Evolutionary conservation across 2,797 vertebrate genomes (phyloP).

Genomic region (Siniperca undulata): DNA sequence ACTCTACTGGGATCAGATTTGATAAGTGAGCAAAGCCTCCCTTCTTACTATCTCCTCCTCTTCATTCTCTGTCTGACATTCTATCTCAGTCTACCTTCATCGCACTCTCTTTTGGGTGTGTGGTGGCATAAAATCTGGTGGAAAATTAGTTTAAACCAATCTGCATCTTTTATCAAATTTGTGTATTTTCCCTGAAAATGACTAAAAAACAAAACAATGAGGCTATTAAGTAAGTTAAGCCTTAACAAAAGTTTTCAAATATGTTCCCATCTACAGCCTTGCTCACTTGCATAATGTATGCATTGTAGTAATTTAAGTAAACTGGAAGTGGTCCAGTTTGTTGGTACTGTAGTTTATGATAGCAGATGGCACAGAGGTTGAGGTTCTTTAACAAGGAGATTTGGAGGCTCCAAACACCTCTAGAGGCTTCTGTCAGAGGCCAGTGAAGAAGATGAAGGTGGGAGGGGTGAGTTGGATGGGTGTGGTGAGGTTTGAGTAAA

Average conservation of each 20-base stretch:
- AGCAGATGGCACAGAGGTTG: conserved; percentile 25
- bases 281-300: conserved; percentile 1
- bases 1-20: conserved; percentile 62
- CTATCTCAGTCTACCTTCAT: conserved; percentile 15
- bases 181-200: neutral
- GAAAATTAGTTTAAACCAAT: conserved; percentile 2
- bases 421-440: conserved; percentile 26
- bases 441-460: neutral
- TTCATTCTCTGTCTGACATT: conserved; percentile 5
- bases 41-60: conserved; percentile 16
- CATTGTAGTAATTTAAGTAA: conserved; percentile 1
- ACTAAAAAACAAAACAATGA: neutral
- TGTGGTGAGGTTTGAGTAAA: conserved; percentile 36
- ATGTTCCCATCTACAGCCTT: neutral
- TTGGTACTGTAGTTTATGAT: neutral
- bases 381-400: conserved; percentile 27
- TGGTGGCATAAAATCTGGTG: neutral
- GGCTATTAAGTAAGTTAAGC: neutral
- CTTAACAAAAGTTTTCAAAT: neutral
- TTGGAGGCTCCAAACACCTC: conserved; percentile 24
- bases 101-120: conserved; percentile 3
- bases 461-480: conserved; percentile 8
- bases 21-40: conserved; percentile 53
- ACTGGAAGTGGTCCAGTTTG: conserved; percentile 15
- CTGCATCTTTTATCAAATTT: neutral